phyloP scores from a whole-genome alignment of 2,113 vertebrate species.

The Phyllostomus discolor region DNA sequence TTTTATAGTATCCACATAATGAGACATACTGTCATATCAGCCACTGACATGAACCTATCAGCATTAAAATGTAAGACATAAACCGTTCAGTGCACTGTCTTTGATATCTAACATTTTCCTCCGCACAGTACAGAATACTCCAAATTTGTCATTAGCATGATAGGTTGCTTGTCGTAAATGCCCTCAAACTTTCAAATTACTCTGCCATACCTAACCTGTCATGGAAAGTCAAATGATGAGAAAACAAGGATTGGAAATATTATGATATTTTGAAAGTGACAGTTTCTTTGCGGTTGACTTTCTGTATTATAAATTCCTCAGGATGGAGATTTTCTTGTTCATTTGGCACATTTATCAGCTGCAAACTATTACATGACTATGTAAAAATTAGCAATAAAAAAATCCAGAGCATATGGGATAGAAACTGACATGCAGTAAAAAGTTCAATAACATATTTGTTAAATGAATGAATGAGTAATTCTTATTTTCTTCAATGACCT shows the following conservation, averaged over 20 bases:
- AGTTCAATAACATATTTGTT: slow-evolving; percentile 26
- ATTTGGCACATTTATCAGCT: slow-evolving; percentile 46
- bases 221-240: neutral
- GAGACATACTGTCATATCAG: neutral
- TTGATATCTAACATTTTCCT: neutral
- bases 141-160: slow-evolving; percentile 29
- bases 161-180: slow-evolving; percentile 26
- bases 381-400: slow-evolving; percentile 38
- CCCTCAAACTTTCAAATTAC: slow-evolving; percentile 23
- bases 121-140: neutral
- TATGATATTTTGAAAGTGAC: slow-evolving; percentile 38
- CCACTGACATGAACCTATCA: neutral
- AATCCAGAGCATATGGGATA: neutral
- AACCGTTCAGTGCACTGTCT: neutral
- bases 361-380: neutral
- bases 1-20: neutral
- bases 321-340: slow-evolving; percentile 35
- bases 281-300: slow-evolving; percentile 33
- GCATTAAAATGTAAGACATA: neutral
- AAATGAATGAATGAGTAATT: slow-evolving; percentile 9
- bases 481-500: slow-evolving; percentile 21
- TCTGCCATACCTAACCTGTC: neutral
- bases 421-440: neutral
- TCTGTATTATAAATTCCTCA: slow-evolving; percentile 29
- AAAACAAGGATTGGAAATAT: slow-evolving; percentile 17